Percentiles rank a stretch among this genome's conserved stretches.
phyloP scores from a whole-genome alignment of 2,113 vertebrate species.

The Blennius ocellaris region DNA sequence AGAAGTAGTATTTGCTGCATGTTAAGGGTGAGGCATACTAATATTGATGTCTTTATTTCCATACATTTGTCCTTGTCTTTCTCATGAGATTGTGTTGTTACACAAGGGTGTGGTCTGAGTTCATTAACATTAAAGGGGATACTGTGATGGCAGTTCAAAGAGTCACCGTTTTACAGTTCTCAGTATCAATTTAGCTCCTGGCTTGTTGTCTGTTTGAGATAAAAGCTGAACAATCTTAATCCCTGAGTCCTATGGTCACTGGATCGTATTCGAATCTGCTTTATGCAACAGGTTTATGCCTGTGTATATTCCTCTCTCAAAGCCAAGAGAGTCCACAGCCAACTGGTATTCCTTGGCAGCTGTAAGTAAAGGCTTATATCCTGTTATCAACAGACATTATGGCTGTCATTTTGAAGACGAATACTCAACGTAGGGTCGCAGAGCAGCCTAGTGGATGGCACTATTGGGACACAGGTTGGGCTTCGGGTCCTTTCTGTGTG shows the following conservation, averaged over 20 bases:
- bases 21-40: conserved; percentile 3
- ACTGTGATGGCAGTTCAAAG: conserved; percentile 3
- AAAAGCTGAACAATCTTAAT: conserved; percentile 42
- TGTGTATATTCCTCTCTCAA: background rate
- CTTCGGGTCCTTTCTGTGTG: too few species aligned
- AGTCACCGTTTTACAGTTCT: conserved; percentile 34
- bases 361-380: background rate
- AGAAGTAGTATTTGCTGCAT: conserved; percentile 26
- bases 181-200: conserved; percentile 46
- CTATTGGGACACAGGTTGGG: too few species aligned
- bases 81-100: conserved; percentile 27
- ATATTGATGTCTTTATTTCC: conserved; percentile 14
- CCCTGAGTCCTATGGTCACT: conserved; percentile 17
- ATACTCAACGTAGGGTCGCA: background rate
- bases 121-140: conserved; percentile 43
- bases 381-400: background rate
- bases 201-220: conserved; percentile 49
- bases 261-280: conserved; percentile 14
- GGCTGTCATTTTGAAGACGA: background rate
- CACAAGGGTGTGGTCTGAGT: background rate
- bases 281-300: conserved; percentile 45
- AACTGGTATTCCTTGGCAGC: conserved; percentile 5
- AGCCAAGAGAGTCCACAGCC: conserved; percentile 6
- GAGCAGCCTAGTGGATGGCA: too few species aligned
- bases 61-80: conserved; percentile 32